Evolutionary conservation across 2,113 vertebrate species (phyloP).

Genomic region (Gnathochromis pfefferi): DNA sequence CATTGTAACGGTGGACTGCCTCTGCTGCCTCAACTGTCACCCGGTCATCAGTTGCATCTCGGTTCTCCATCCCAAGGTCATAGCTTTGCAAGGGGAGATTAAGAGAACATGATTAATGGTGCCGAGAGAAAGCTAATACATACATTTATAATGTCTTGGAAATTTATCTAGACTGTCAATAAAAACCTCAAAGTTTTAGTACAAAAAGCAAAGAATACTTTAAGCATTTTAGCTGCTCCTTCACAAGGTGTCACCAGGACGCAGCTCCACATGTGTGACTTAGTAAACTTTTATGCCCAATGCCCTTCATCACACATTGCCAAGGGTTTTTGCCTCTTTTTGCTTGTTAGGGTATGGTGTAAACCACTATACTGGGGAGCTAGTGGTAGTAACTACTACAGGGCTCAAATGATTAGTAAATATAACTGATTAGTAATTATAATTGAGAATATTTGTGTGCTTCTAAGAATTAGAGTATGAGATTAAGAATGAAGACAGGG

Average conservation of each 20-base stretch:
- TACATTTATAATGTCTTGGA: background rate
- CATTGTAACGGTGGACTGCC: constrained; percentile 83
- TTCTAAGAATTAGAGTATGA: background rate
- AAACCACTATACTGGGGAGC: background rate
- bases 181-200: background rate
- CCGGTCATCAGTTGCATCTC: constrained; percentile 84
- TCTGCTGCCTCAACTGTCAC: constrained; percentile 92
- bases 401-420: background rate
- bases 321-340: background rate
- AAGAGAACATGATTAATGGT: background rate
- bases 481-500: background rate
- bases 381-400: background rate
- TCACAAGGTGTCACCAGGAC: background rate
- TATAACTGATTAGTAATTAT: background rate
- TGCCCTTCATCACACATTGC: background rate
- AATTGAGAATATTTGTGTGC: background rate
- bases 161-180: background rate
- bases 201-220: background rate
- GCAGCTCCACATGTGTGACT: background rate
- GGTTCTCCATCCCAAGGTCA: constrained; percentile 90
- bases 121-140: background rate
- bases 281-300: background rate
- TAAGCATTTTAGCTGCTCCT: background rate
- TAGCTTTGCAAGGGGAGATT: constrained; percentile 68
- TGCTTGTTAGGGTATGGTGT: background rate